phyloP scores from a whole-genome alignment of 2,797 vertebrate genomes.

The Enteromius anoplus region DNA sequence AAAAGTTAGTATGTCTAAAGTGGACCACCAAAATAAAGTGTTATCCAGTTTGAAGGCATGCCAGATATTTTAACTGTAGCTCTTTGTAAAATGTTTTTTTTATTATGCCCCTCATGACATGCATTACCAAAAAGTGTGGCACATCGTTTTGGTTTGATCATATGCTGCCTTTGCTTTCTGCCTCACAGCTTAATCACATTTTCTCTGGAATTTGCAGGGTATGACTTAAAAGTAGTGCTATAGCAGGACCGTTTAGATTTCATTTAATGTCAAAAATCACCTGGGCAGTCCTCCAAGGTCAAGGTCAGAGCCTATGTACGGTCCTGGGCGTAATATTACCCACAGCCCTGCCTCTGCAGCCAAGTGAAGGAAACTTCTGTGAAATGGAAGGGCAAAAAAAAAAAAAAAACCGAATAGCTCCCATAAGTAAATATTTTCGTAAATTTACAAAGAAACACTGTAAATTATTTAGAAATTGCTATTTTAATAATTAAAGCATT shows the following conservation, averaged over 20 bases:
- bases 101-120: neutral
- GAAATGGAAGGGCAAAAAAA: slow-evolving; percentile 56
- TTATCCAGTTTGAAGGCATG: neutral
- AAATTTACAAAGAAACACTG: neutral
- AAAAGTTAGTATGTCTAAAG: neutral
- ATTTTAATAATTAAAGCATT: neutral
- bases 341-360: slow-evolving; percentile 88
- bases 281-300: slow-evolving; percentile 89
- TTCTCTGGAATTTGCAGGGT: slow-evolving; percentile 14
- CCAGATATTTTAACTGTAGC: neutral
- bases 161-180: slow-evolving; percentile 38
- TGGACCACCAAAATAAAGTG: neutral
- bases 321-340: slow-evolving; percentile 94
- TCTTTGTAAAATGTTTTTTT: neutral
- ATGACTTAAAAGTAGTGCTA: slow-evolving; percentile 14
- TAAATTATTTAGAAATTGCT: neutral
- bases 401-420: no score
- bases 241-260: neutral
- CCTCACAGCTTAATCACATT: slow-evolving; percentile 46
- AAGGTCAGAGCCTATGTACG: slow-evolving; percentile 79
- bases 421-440: neutral
- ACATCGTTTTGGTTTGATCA: slow-evolving; percentile 36
- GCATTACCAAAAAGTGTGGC: slow-evolving; percentile 33
- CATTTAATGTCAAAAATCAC: slow-evolving; percentile 68
- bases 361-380: slow-evolving; percentile 84